Percentiles rank a stretch among this genome's conserved stretches.
Evolutionary conservation across 2,888 invertebrate species (phyloP).

Genomic region (Pollenia griseotomentosa): DNA sequence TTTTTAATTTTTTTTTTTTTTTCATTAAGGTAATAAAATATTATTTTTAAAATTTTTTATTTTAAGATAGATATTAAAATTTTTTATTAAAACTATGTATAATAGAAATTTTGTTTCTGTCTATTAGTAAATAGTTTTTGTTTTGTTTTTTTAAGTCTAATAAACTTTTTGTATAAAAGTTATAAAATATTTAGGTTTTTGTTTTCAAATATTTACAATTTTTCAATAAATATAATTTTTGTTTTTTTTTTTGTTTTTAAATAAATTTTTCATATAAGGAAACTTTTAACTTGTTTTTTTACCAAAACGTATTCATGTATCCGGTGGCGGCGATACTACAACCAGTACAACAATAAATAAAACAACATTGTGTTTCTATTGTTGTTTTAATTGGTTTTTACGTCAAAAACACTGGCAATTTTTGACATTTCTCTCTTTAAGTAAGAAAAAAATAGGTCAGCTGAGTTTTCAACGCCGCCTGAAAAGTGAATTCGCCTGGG

Average conservation of each 20-base stretch:
- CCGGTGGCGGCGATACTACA: no score
- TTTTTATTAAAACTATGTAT: slow-evolving; percentile 2
- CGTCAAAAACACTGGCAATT: no score
- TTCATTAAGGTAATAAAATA: slow-evolving; percentile 3
- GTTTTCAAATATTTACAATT: slow-evolving; percentile 17
- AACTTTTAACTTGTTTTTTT: slow-evolving; percentile 48
- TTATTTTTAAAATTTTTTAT: neutral
- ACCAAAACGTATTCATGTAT: no score
- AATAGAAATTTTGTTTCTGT: slow-evolving; percentile 25
- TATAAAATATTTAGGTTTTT: neutral
- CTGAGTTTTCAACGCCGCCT: no score
- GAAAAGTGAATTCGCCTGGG: no score
- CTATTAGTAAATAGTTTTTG: neutral
- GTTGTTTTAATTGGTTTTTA: no score
- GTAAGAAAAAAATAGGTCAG: no score
- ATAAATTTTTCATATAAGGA: slow-evolving; percentile 60
- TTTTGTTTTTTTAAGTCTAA: slow-evolving; percentile 13
- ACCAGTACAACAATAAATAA: no score
- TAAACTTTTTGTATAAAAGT: no score
- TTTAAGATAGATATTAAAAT: slow-evolving; percentile 7
- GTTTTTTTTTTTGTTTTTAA: slow-evolving; percentile 26
- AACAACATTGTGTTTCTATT: no score
- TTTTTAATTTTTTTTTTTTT: slow-evolving; percentile 8
- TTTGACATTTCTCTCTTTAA: no score
- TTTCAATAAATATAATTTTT: slow-evolving; percentile 25